These are phyloP conservation scores for Sceloporus undulatus DNA, from an alignment of 2,113 vertebrate species.

Conservation along the genomic window DNA sequence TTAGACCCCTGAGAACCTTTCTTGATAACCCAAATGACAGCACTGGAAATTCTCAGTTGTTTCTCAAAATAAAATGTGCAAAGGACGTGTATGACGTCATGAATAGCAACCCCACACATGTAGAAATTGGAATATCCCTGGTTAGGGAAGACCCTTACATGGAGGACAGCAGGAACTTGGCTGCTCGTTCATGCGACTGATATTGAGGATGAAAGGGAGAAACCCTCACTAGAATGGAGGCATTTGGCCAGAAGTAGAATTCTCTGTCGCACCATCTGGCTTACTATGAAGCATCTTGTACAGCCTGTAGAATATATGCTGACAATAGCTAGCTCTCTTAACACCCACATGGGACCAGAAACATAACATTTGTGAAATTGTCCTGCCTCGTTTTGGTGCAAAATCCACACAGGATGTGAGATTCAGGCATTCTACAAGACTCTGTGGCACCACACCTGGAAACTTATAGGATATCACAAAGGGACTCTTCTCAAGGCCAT, in stretches of 20 bases:
- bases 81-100: too few relatives aligned
- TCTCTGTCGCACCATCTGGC: slow-evolving; percentile 41
- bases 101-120: neutral
- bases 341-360: neutral
- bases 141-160: neutral
- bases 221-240: neutral
- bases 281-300: accelerated
- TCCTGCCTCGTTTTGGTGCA: neutral
- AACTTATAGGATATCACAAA: neutral
- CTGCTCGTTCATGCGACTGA: neutral
- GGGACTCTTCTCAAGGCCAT: neutral
- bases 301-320: accelerated
- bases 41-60: neutral
- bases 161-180: neutral
- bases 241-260: neutral
- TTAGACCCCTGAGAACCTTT: neutral
- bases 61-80: neutral
- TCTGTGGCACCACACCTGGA: too few relatives aligned
- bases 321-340: neutral
- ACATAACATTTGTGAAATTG: neutral
- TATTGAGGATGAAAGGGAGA: neutral
- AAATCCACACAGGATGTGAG: neutral
- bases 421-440: neutral
- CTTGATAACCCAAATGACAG: too few relatives aligned
- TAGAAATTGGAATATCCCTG: neutral